These are phyloP conservation scores for Cephalopholis sonnerati DNA, from an alignment of 2,113 vertebrate species.

Conservation along the genomic window DNA sequence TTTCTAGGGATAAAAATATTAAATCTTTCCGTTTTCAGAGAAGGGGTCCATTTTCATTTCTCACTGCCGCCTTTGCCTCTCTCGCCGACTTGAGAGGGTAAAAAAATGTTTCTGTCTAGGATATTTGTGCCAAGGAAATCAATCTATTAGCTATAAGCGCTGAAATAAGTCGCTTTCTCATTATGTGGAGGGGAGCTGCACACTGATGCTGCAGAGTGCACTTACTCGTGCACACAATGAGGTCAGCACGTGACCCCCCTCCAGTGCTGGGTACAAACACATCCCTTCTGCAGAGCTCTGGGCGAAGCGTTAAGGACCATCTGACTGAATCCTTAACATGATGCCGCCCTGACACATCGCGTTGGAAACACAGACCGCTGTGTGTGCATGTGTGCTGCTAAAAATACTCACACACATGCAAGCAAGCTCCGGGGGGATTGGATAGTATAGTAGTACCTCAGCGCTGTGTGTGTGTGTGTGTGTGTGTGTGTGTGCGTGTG, in stretches of 20 bases:
- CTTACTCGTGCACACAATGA: conserved; percentile 85
- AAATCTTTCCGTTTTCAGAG: conserved; percentile 72
- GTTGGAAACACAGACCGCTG: conserved; percentile 41
- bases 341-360: conserved; percentile 67
- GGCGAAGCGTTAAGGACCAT: conserved; percentile 69
- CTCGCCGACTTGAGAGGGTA: conserved; percentile 42
- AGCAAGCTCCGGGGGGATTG: conserved; percentile 50
- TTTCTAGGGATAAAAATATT: conserved; percentile 78
- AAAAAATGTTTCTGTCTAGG: conserved; percentile 46
- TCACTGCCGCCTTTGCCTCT: conserved; percentile 31
- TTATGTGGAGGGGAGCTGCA: conserved; percentile 44
- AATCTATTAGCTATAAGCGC: conserved; percentile 74
- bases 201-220: conserved; percentile 64
- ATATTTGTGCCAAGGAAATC: conserved; percentile 72
- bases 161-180: conserved; percentile 61
- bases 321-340: conserved; percentile 75
- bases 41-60: conserved; percentile 58
- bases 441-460: conserved; percentile 27
- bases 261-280: conserved; percentile 68
- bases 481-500: conserved; percentile 18
- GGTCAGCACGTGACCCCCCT: conserved; percentile 86
- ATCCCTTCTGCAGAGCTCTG: conserved; percentile 76
- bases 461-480: conserved; percentile 18
- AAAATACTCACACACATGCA: conserved; percentile 72
- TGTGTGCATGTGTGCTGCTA: conserved; percentile 57